Evolutionary conservation across 1,140 invertebrate genomes (phyloP), one percentile per base, ranked within the genome.

Genomic region (Cephus cinctus): DNA sequence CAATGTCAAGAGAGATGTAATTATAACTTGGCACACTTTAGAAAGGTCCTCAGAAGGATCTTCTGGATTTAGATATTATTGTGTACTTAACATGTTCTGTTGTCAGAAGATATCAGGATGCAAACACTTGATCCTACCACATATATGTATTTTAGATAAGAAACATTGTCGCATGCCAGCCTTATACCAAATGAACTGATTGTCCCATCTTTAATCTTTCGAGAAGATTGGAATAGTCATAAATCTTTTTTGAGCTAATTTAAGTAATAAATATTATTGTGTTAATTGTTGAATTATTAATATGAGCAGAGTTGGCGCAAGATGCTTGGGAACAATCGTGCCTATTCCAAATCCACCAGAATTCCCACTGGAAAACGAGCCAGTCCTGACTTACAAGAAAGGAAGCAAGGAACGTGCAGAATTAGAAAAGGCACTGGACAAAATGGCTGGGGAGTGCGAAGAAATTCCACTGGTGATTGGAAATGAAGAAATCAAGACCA

Each of bases 401-500:
- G 89, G 89, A 6, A 94, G 91, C 36, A 76, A 81, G 32, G 96
- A 99, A 71, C 82, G 93, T 36, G 72, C 78, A 42, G 84, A 86
- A 42, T 69, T 98, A 8, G 83, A 89, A 59, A 79, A 82, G 40
- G 85, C 86, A 34, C 71, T 99, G 3, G 78, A 89, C 51, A 74
- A 82, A 42, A 84, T 83, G 59, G 77, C 82, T 18, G 74, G 69
- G 15, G 79, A 81, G 30, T 84, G 84, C 25, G 83, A 88, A 65
- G 94, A 98, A 52, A 83, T 98, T 36, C 96, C 96, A 0, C 88
- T 98, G 63, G 83, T 98, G 15, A 95, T 98, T 68, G 94, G 93
- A 8, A 86, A 88, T 51, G 83, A 97, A 72, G 88, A 90, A 73
- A 87, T 90, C 57, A 83, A 82, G 47, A 90, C 90, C 1, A 81